These are phyloP conservation scores for Clarias pachynema DNA, from an alignment of 2,797 vertebrate genomes.

Conservation along the genomic window DNA sequence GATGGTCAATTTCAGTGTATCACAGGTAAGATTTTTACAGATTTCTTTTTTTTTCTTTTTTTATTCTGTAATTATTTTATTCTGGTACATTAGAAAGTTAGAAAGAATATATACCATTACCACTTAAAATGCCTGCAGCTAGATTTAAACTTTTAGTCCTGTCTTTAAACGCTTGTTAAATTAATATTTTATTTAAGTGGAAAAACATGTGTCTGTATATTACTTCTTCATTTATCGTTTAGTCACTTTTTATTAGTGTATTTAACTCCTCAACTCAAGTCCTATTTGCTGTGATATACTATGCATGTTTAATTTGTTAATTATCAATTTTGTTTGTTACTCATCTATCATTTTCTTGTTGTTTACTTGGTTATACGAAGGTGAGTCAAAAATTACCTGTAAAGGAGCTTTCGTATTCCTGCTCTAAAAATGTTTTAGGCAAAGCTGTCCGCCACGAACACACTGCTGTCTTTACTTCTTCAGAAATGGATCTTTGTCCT, in stretches of 20 bases:
- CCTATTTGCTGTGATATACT: background rate
- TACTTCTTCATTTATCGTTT: background rate
- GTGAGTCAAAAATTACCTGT: no score
- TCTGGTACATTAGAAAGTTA: background rate
- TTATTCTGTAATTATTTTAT: background rate
- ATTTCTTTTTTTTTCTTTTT: background rate
- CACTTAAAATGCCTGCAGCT: background rate
- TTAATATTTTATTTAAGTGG: background rate
- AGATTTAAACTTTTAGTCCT: background rate
- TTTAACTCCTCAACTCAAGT: background rate
- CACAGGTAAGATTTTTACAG: constrained; percentile 83
- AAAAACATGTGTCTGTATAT: background rate
- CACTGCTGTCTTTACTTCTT: no score
- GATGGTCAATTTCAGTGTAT: constrained; percentile 99
- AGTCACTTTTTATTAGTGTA: background rate
- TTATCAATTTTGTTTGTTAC: background rate
- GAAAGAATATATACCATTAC: background rate
- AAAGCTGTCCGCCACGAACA: no score
- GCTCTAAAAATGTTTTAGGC: no score
- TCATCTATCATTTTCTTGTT: background rate
- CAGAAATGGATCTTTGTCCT: no score
- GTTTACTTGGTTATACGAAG: background rate
- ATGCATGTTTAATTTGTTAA: background rate
- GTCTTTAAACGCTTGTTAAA: background rate
- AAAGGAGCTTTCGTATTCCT: no score